These are phyloP conservation scores for Papilio elwesi DNA, from an alignment of 2,888 invertebrate species.

Conservation along the genomic window DNA sequence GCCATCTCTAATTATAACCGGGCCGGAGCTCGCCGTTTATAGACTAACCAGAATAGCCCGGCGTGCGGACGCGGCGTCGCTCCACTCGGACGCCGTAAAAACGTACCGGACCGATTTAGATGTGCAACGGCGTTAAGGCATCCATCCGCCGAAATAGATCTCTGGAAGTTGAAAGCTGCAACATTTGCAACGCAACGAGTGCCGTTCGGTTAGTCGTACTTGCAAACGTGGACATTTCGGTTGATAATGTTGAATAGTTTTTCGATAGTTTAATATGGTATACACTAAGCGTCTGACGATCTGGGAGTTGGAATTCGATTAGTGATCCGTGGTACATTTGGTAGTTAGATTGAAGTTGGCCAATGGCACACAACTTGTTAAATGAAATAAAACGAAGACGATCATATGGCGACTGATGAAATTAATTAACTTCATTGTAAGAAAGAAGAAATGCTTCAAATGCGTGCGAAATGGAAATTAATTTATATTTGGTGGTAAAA, in stretches of 20 bases:
- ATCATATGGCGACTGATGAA: too few relatives aligned
- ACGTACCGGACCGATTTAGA: conserved; percentile 55
- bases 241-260: background rate
- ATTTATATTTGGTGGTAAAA: too few relatives aligned
- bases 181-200: background rate
- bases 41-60: conserved; percentile 75
- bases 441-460: too few relatives aligned
- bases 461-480: too few relatives aligned
- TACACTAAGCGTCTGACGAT: too few relatives aligned
- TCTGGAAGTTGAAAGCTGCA: conserved; percentile 13
- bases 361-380: too few relatives aligned
- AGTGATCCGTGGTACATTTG: too few relatives aligned
- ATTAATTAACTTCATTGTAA: too few relatives aligned
- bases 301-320: too few relatives aligned
- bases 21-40: conserved; percentile 70
- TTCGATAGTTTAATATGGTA: too few relatives aligned
- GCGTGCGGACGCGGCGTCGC: conserved; percentile 58
- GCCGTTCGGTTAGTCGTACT: conserved; percentile 4
- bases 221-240: background rate
- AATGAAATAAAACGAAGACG: too few relatives aligned
- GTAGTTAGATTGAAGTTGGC: too few relatives aligned
- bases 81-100: conserved; percentile 41
- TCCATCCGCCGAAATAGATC: conserved; percentile 30
- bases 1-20: conserved; percentile 76
- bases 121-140: conserved; percentile 46